Conservation (phyloP, 2,113 vertebrate species). For the Pomatorhinus ruficollis region DNA sequence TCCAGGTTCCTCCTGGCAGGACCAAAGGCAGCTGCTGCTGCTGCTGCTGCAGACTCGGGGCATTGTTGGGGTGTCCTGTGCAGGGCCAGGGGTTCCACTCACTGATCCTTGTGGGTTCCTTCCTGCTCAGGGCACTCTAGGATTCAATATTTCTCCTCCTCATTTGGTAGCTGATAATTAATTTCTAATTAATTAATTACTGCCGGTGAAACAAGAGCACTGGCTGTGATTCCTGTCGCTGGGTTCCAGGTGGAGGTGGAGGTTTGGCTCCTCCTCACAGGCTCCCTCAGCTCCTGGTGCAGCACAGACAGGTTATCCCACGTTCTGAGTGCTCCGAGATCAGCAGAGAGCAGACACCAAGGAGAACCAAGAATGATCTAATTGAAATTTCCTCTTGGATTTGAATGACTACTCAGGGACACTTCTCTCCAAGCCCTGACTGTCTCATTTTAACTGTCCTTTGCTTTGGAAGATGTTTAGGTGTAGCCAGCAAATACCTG, state of each 20-base stretch:
- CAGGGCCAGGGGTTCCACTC: background rate
- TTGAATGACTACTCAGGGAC: background rate
- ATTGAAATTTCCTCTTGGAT: background rate
- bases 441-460: background rate
- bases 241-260: fast-evolving
- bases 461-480: background rate
- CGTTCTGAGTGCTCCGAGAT: background rate
- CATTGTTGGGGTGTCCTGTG: too few relatives aligned
- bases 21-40: background rate
- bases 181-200: background rate
- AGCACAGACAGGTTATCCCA: fast-evolving
- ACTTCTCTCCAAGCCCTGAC: background rate
- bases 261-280: background rate
- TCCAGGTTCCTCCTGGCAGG: background rate
- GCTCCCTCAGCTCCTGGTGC: background rate
- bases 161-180: background rate
- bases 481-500: background rate
- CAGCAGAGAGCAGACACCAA: background rate
- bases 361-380: background rate
- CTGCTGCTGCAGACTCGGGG: background rate
- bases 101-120: too few relatives aligned
- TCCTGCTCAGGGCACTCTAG: background rate
- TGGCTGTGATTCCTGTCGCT: fast-evolving
- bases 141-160: background rate
- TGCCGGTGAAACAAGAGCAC: background rate